Conservation (phyloP, 1,140 invertebrate genomes). For the Tribolium madens region DNA sequence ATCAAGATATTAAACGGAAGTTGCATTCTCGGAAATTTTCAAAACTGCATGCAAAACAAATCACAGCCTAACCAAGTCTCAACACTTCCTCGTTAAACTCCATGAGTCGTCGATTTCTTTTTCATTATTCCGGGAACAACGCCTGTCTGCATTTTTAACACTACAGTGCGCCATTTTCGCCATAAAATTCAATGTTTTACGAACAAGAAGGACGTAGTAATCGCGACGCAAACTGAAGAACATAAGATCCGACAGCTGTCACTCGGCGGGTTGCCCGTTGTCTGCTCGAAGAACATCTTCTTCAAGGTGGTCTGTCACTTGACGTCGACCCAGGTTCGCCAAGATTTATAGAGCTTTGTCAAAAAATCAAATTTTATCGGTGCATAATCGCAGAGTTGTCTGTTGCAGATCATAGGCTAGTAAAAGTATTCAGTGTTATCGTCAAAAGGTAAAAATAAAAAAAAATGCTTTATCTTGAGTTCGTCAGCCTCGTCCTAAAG, state of each 20-base stretch:
- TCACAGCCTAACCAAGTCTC: too few relatives aligned
- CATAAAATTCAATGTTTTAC: conserved; percentile 46
- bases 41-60: too few relatives aligned
- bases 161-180: conserved; percentile 39
- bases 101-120: conserved; percentile 47
- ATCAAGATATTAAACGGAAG: not conserved
- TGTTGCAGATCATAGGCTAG: not conserved
- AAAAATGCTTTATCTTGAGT: conserved; percentile 9
- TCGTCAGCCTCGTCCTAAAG: conserved; percentile 11
- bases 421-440: not conserved
- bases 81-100: conserved; percentile 13
- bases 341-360: conserved; percentile 50
- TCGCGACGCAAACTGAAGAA: conserved; percentile 36
- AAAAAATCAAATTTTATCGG: conserved; percentile 2
- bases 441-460: not conserved
- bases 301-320: conserved; percentile 52
- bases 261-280: conserved; percentile 52
- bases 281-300: conserved; percentile 49
- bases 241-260: conserved; percentile 52
- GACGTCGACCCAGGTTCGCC: conserved; percentile 49
- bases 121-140: conserved; percentile 34
- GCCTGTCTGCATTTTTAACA: conserved; percentile 33
- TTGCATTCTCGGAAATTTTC: not conserved
- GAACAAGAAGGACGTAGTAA: conserved; percentile 33
- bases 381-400: not conserved